Conservation (phyloP, 2,113 vertebrate genomes). For the Cryptoleucopteryx plumbea region DNA sequence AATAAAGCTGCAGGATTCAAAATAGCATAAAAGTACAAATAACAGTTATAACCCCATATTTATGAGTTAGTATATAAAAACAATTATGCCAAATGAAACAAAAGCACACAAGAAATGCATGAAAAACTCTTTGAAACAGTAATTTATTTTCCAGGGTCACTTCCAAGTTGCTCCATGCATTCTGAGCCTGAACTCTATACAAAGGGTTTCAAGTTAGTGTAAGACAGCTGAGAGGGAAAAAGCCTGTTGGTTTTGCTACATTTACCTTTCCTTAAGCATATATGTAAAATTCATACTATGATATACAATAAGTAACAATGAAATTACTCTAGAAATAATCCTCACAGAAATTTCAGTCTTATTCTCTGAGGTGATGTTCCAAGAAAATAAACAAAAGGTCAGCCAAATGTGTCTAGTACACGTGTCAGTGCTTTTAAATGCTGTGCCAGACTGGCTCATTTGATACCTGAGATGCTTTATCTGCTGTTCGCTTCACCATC, state of each 20-base stretch:
- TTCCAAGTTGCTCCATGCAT: background rate
- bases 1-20: slow-evolving; percentile 24
- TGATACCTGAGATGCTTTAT: background rate
- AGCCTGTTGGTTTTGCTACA: background rate
- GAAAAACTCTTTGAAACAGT: background rate
- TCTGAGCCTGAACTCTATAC: background rate
- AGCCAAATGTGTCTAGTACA: background rate
- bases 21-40: slow-evolving; percentile 15
- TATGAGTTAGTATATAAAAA: background rate
- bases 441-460: background rate
- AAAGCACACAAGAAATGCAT: background rate
- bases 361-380: background rate
- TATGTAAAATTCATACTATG: background rate
- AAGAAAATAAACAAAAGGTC: background rate
- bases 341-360: background rate
- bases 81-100: background rate
- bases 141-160: background rate
- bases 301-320: background rate
- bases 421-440: background rate
- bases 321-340: background rate
- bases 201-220: background rate
- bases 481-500: background rate
- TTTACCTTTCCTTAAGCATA: background rate
- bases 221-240: background rate
- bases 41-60: background rate